Base-by-base conservation (phyloP, 2,888 invertebrate species). In the Ectemnius cavifrons region DNA sequence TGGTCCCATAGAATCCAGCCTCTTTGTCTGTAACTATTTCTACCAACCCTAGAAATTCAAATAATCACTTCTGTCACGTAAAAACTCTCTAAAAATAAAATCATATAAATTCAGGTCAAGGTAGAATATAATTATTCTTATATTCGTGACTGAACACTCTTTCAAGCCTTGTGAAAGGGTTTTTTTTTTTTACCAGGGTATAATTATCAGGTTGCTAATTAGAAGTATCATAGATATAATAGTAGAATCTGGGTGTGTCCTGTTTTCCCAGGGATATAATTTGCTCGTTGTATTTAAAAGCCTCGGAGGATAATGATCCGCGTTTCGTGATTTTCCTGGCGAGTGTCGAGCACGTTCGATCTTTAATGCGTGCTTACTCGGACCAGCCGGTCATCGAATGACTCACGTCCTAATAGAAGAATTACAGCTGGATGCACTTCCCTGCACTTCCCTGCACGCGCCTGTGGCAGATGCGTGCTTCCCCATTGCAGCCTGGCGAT, bases 321-420 rank as follows among this genome's bases (percentile, higher is more conserved):
- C 23, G 47, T 58, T 20, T 66, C 46, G 63, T 23, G 65, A 52
- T 65, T 69, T 74, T 76, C 66, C 46, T 63, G 73, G 60, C 16
- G 72, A 71, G 75, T 71, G 56, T 77, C 73, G 65, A 67, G 68
- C 65, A 52, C 23, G 71, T 77, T 78, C 79, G 69, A 82, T 83
- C 80, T 79, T 81, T 80, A 81, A 82, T 80, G 71, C 77, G 78
- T 72, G 37, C 67, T 68, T 77, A 75, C 78, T 80, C 71, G 69
- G 64, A 75, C 63, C 59, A 72, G 70, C 67, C 63, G 76, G 73
- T 52, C 52, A 63, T 56, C 58, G 64, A 69, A 72, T 85, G 84
- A 84, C 82, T 84, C 85, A 83, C 62, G 71, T 57, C 62, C 65
- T 78, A 84, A 85, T 84, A 80, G 84, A 80, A 75, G 80, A 82